Evolutionary conservation across 1,140 invertebrate genomes (phyloP), one percentile per base, ranked within the genome.

Genomic region (Dinothrombium tinctorium): DNA sequence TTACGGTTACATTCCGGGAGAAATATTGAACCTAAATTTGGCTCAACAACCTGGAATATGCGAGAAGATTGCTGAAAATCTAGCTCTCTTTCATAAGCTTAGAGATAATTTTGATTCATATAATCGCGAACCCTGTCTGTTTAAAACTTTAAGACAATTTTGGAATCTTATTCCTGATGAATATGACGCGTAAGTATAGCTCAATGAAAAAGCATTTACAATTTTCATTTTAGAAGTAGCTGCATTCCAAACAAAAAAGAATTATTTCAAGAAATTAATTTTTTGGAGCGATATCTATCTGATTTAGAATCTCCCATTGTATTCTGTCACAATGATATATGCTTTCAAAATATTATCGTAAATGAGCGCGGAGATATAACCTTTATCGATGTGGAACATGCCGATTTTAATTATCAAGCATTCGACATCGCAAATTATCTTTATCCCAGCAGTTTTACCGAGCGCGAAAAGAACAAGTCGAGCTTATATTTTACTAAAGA

Each of bases 381-480:
- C 15, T 96, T 98, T 56, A 98, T 98, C 51, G 92, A 98, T 61
- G 96, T 83, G 60, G 92, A 98, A 59, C 98, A 98, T 62, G 78
- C 80, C 6, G 75, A 69, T 43, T 74, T 74, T 51, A 98, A 96
- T 62, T 90, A 82, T 62, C 81, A 89, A 59, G 76, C 83, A 1
- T 96, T 71, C 60, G 92, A 98, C 61, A 89, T 98, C 57, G 90
- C 75, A 11, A 94, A 96, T 66, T 89, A 98, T 65, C 96, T 96
- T 0, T 61, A 66, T 3, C n/a, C n/a, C n/a, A n/a, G n/a, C n/a
- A n/a, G n/a, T n/a, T n/a, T n/a, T n/a, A n/a, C n/a, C n/a, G n/a
- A n/a, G n/a, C n/a, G n/a, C n/a, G n/a, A n/a, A n/a, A n/a, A n/a
- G n/a, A n/a, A n/a, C n/a, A n/a, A n/a, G n/a, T n/a, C n/a, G n/a